Evolutionary conservation across 2,888 invertebrate genomes (phyloP).

Genomic region (Anoplius nigerrimus): DNA sequence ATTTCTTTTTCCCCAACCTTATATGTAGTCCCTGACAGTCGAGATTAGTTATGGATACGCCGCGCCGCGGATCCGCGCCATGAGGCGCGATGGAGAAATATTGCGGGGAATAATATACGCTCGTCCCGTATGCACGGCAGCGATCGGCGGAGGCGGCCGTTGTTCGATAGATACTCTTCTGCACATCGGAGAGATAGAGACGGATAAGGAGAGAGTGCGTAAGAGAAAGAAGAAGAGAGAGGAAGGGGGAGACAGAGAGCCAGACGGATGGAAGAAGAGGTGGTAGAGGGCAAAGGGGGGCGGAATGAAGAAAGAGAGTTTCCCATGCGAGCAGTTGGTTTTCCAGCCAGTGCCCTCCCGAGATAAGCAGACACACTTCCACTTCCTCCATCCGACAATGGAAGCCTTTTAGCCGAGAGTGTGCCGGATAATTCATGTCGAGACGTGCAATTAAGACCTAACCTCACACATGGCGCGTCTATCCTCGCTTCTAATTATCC

Average conservation of each 20-base stretch:
- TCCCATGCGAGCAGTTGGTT: slow-evolving; percentile 37
- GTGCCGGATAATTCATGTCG: slow-evolving; percentile 43
- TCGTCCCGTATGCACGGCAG: too few species aligned
- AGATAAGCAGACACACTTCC: slow-evolving; percentile 42
- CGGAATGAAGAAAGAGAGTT: slow-evolving; percentile 11
- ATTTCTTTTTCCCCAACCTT: too few species aligned
- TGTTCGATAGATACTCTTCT: too few species aligned
- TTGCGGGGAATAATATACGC: neutral
- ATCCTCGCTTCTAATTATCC: slow-evolving; percentile 46
- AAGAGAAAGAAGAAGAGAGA: neutral
- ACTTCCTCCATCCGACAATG: slow-evolving; percentile 51
- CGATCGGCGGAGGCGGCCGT: too few species aligned
- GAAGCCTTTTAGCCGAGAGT: slow-evolving; percentile 47
- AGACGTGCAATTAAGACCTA: slow-evolving; percentile 45
- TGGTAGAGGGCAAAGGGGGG: too few species aligned
- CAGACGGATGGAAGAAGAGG: neutral
- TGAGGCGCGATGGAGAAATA: neutral
- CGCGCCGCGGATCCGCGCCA: neutral
- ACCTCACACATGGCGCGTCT: slow-evolving; percentile 31
- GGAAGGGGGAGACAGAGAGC: neutral
- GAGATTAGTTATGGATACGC: neutral
- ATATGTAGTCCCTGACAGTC: too few species aligned
- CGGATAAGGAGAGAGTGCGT: neutral
- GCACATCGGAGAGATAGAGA: too few species aligned
- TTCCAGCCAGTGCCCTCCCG: slow-evolving; percentile 30